Conservation (phyloP, 2,888 invertebrate species). For the Brachyopa scutellaris region DNA sequence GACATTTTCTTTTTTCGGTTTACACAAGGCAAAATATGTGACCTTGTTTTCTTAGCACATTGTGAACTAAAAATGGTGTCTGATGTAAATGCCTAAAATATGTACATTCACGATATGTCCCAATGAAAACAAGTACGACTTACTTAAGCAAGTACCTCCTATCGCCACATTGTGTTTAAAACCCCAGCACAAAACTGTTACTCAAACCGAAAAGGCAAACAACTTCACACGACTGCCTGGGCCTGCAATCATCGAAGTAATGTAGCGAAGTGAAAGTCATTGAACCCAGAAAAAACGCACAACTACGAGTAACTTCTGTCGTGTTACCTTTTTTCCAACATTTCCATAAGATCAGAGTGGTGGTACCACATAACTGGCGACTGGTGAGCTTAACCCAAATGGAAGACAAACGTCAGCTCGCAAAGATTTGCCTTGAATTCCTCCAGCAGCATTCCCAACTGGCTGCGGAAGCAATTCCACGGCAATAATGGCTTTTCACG, state of each 20-base stretch:
- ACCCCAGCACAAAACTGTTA: slow-evolving; percentile 20
- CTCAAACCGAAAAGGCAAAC: slow-evolving; percentile 27
- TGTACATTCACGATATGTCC: not conserved
- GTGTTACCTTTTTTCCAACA: slow-evolving; percentile 56
- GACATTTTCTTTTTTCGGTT: too few species aligned
- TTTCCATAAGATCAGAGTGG: slow-evolving; percentile 48
- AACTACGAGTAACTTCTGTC: slow-evolving; percentile 42
- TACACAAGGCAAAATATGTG: too few species aligned
- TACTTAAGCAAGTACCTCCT: slow-evolving; percentile 4
- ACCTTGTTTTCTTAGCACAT: slow-evolving; percentile 6
- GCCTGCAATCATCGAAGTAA: slow-evolving; percentile 53
- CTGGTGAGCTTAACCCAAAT: slow-evolving; percentile 41
- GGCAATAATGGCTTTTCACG: slow-evolving; percentile 27
- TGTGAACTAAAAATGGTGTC: not conserved
- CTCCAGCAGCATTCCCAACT: slow-evolving; percentile 11
- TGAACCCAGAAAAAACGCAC: slow-evolving; percentile 65
- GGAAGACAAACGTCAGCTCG: slow-evolving; percentile 43
- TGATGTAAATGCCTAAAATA: not conserved
- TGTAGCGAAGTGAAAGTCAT: slow-evolving; percentile 63
- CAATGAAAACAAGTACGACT: slow-evolving; percentile 2
- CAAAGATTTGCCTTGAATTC: slow-evolving; percentile 57
- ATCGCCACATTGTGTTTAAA: not conserved
- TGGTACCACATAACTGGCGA: slow-evolving; percentile 35
- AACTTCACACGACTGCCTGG: slow-evolving; percentile 52
- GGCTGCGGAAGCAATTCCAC: slow-evolving; percentile 50